Conservation (phyloP, 2,113 vertebrate species). For the Apaloderma vittatum region DNA sequence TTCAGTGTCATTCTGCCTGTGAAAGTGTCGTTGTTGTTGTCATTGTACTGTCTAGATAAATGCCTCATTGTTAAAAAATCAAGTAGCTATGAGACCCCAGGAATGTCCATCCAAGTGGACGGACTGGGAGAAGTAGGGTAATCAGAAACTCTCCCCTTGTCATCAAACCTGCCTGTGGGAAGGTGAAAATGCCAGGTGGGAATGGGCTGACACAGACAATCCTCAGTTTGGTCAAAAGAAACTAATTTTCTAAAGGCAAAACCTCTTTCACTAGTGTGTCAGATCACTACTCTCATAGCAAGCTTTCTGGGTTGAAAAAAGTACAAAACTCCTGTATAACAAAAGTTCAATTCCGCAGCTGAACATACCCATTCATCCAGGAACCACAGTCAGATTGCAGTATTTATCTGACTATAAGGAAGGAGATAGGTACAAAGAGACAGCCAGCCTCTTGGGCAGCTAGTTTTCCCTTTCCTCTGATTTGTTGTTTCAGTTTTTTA, state of each 20-base stretch:
- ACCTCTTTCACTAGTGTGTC: neutral
- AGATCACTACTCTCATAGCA: neutral
- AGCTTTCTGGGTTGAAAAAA: neutral
- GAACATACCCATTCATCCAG: fast-evolving
- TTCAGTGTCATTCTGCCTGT: neutral
- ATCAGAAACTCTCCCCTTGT: neutral
- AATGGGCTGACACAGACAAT: neutral
- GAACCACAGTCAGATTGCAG: neutral
- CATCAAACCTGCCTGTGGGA: neutral
- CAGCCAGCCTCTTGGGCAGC: neutral
- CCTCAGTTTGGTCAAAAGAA: neutral
- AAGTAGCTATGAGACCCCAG: neutral
- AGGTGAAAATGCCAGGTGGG: neutral
- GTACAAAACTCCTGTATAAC: neutral
- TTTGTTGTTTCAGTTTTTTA: neutral
- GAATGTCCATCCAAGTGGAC: neutral
- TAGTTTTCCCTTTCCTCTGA: neutral
- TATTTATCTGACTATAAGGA: neutral
- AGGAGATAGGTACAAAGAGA: neutral
- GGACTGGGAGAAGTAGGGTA: neutral
- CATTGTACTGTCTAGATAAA: neutral
- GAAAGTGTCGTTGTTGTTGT: neutral
- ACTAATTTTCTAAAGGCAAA: neutral
- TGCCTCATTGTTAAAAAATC: neutral
- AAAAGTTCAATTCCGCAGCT: neutral